These are phyloP conservation scores for Lasioglossum pauxillum DNA, from an alignment of 2,888 invertebrate genomes.

Conservation along the genomic window DNA sequence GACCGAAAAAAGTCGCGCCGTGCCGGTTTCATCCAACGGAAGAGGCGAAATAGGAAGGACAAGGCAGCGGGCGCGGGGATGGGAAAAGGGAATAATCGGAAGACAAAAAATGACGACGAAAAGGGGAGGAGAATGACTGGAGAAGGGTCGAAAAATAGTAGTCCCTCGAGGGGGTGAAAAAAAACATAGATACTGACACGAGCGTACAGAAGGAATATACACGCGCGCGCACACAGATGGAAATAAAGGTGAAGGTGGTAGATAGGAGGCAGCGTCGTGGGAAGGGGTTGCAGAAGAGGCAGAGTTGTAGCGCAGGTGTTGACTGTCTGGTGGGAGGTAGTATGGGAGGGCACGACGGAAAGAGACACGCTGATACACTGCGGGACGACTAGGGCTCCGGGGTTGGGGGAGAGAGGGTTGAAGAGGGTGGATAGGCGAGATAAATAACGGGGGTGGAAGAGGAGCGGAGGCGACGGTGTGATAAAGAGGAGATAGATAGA, in stretches of 20 bases:
- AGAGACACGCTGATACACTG: constrained; percentile 46
- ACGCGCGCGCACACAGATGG: neutral
- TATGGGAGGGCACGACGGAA: neutral
- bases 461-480: constrained; percentile 17
- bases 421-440: constrained; percentile 53
- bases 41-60: too few relatives aligned
- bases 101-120: constrained; percentile 18
- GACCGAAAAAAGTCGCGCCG: neutral
- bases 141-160: constrained; percentile 2
- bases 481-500: constrained; percentile 25
- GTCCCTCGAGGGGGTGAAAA: neutral
- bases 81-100: constrained; percentile 19
- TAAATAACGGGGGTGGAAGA: constrained; percentile 48
- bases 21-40: neutral
- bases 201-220: neutral
- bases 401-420: constrained; percentile 18
- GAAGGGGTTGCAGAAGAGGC: constrained; percentile 17
- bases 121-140: neutral
- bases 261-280: constrained; percentile 1
- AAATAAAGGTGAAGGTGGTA: constrained; percentile 30
- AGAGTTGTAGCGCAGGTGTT: constrained; percentile 46
- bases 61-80: neutral
- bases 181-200: neutral
- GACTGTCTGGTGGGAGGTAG: constrained; percentile 36
- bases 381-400: neutral